Evolutionary conservation across 2,113 vertebrate genomes (phyloP).

Genomic region (Hydrolagus affinis): DNA sequence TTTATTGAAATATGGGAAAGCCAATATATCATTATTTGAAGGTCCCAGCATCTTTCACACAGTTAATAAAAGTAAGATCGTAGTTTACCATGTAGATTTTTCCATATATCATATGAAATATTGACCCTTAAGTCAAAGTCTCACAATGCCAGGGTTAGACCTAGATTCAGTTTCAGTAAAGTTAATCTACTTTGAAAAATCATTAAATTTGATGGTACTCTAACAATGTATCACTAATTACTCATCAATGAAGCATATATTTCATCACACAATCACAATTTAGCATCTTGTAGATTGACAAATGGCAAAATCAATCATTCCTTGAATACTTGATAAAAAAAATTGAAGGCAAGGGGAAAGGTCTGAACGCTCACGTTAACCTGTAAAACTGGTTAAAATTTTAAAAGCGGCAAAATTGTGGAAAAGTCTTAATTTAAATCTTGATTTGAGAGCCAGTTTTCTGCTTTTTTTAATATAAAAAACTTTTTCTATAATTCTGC

Average conservation of each 20-base stretch:
- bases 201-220: not conserved
- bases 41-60: not conserved
- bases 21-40: not conserved
- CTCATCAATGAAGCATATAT: not conserved
- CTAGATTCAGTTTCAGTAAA: not conserved
- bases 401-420: no score
- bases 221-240: not conserved
- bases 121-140: no score
- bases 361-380: no score
- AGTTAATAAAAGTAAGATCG: not conserved
- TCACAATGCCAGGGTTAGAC: no score
- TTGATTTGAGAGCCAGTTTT: no score
- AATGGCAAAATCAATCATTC: not conserved
- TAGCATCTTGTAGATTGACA: not conserved
- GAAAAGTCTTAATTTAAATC: no score
- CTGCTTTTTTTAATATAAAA: no score
- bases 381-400: no score
- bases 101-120: not conserved
- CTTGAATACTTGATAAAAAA: not conserved
- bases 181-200: not conserved
- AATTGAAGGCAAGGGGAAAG: no score
- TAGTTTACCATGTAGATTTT: not conserved
- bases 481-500: no score
- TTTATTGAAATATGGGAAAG: not conserved
- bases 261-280: not conserved